Conservation (phyloP, 1,140 invertebrate species). For the Zaprionus davidi region DNA sequence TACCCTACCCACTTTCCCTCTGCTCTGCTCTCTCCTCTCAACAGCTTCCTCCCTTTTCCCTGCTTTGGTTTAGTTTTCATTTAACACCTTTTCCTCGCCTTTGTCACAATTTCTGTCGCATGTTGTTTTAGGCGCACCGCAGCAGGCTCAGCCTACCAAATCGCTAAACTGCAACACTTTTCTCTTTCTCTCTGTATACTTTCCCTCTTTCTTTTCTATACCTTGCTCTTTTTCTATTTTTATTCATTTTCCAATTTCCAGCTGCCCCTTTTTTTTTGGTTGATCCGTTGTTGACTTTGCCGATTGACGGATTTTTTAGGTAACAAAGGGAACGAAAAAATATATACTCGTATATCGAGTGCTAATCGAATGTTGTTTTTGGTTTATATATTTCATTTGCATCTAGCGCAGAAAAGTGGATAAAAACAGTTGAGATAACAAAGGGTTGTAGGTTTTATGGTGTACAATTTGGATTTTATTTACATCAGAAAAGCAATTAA, state of each 20-base stretch:
- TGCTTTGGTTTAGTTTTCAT: conserved; percentile 65
- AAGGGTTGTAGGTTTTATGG: neutral
- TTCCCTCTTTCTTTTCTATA: conserved; percentile 4
- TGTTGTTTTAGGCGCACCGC: conserved; percentile 76
- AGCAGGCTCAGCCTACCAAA: conserved; percentile 32
- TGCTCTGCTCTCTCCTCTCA: neutral
- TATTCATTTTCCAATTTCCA: conserved; percentile 27
- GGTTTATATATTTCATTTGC: neutral
- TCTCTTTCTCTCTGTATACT: conserved; percentile 5
- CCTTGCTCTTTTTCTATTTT: conserved; percentile 22
- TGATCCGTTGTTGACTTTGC: conserved; percentile 65
- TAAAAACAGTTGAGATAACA: neutral
- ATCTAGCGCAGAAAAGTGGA: neutral
- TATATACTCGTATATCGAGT: neutral
- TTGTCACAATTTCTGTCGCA: conserved; percentile 56
- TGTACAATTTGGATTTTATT: no score
- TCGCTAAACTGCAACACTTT: conserved; percentile 36
- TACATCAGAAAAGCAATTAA: no score
- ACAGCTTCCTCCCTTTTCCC: neutral
- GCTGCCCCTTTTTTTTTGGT: conserved; percentile 51
- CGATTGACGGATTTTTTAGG: conserved; percentile 29
- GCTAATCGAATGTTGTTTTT: conserved; percentile 8
- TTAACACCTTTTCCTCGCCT: conserved; percentile 70
- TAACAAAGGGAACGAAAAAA: neutral
- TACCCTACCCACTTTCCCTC: neutral